Evolutionary conservation across 2,113 vertebrate genomes (phyloP).

Genomic region (Thermophis baileyi): DNA sequence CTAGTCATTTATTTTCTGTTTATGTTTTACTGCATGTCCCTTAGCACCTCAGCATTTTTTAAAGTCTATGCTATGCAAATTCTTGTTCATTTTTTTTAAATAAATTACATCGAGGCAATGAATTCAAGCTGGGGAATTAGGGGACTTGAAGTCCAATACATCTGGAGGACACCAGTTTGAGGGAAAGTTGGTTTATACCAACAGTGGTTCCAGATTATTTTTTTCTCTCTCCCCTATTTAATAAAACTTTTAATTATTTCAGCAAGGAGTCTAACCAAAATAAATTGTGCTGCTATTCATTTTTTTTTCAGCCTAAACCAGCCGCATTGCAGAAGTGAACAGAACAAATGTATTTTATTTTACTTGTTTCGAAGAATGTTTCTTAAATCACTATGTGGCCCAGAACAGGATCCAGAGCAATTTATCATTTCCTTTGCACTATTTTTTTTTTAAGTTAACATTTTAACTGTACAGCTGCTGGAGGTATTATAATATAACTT

Average conservation of each 20-base stretch:
- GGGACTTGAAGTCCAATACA: background rate
- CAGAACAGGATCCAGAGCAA: background rate
- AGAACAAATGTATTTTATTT: background rate
- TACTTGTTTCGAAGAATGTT: background rate
- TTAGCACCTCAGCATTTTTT: background rate
- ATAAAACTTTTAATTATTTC: conserved; percentile 7
- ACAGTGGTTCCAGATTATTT: background rate
- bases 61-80: background rate
- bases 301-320: background rate
- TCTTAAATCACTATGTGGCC: background rate
- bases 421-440: background rate
- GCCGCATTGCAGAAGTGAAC: background rate
- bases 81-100: background rate
- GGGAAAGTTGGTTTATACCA: background rate
- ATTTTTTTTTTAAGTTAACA: background rate
- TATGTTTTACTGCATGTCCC: background rate
- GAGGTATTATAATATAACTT: background rate
- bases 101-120: background rate
- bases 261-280: background rate
- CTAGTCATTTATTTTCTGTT: background rate
- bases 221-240: background rate
- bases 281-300: background rate
- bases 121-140: background rate
- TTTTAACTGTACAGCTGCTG: background rate
- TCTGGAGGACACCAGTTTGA: background rate